Percentiles rank a stretch among this genome's conserved stretches.
Conservation (phyloP, 2,113 vertebrate genomes). For the Seriola dumerili region DNA sequence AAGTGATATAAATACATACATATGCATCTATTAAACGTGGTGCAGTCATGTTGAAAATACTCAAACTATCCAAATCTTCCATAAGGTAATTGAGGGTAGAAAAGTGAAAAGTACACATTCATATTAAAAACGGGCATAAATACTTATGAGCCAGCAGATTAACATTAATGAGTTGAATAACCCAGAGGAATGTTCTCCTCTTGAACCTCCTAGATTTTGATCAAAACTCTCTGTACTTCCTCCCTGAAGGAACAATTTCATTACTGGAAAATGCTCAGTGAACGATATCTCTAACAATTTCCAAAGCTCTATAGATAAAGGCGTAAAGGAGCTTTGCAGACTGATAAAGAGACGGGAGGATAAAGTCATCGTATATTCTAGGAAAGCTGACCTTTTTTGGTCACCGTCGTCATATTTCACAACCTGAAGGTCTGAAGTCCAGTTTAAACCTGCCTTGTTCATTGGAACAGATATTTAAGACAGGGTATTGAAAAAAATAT, state of each 20-base stretch:
- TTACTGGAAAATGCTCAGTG: background rate
- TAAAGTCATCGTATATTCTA: slow-evolving; percentile 1
- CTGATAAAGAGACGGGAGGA: slow-evolving; percentile 12
- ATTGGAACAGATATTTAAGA: background rate
- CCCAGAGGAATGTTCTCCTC: background rate
- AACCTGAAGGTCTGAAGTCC: slow-evolving; percentile 17
- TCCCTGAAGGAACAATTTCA: background rate
- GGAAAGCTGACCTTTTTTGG: background rate
- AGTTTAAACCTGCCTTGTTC: background rate
- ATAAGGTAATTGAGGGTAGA: background rate
- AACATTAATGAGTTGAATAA: background rate
- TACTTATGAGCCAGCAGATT: background rate
- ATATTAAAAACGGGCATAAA: background rate
- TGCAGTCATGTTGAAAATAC: background rate
- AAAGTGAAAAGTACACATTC: background rate
- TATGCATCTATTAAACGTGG: background rate
- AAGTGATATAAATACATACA: background rate
- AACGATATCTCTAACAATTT: background rate
- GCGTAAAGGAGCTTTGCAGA: background rate
- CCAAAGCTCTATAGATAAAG: slow-evolving; percentile 24
- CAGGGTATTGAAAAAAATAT: background rate
- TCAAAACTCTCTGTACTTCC: slow-evolving; percentile 10
- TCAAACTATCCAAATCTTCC: background rate
- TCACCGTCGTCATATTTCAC: background rate
- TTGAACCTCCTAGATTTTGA: slow-evolving; percentile 2